Evolutionary conservation across 2,888 invertebrate genomes (phyloP).

Genomic region (Himalopsyche tibetana): DNA sequence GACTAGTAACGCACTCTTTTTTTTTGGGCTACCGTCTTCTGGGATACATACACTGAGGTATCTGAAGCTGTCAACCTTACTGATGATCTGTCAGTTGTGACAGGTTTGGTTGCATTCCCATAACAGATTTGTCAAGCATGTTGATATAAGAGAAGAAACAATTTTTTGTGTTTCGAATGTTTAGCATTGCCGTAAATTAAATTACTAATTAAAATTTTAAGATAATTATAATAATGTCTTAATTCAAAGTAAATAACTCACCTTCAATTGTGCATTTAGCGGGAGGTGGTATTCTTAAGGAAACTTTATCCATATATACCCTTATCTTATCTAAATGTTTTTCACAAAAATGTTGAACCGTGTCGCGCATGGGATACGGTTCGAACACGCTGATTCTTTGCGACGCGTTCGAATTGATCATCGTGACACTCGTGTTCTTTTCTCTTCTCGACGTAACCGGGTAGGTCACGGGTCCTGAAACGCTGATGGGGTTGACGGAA

Average conservation of each 20-base stretch:
- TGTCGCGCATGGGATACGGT: constrained; percentile 93
- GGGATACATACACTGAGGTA: too few relatives aligned
- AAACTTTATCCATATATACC: constrained; percentile 92
- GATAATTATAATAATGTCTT: too few relatives aligned
- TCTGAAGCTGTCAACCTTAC: too few relatives aligned
- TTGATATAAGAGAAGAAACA: too few relatives aligned
- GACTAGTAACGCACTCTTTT: too few relatives aligned
- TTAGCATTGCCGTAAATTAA: too few relatives aligned
- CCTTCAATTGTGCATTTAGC: constrained; percentile 96
- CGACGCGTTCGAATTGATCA: constrained; percentile 79
- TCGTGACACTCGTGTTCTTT: constrained; percentile 87
- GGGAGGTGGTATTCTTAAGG: constrained; percentile 90
- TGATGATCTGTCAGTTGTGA: too few relatives aligned
- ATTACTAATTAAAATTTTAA: too few relatives aligned
- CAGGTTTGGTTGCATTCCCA: too few relatives aligned
- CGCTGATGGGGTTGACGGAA: constrained; percentile 71
- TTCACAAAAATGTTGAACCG: constrained; percentile 96
- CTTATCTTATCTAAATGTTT: constrained; percentile 95
- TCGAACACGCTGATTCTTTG: constrained; percentile 90
- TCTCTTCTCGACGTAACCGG: constrained; percentile 78
- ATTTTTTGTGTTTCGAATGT: too few relatives aligned
- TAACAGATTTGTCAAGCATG: too few relatives aligned
- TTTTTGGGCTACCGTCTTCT: too few relatives aligned
- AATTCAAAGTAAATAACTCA: constrained; percentile 67
- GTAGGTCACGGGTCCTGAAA: constrained; percentile 78